phyloP scores from a whole-genome alignment of 1,140 invertebrate genomes.

The Contarinia nasturtii region DNA sequence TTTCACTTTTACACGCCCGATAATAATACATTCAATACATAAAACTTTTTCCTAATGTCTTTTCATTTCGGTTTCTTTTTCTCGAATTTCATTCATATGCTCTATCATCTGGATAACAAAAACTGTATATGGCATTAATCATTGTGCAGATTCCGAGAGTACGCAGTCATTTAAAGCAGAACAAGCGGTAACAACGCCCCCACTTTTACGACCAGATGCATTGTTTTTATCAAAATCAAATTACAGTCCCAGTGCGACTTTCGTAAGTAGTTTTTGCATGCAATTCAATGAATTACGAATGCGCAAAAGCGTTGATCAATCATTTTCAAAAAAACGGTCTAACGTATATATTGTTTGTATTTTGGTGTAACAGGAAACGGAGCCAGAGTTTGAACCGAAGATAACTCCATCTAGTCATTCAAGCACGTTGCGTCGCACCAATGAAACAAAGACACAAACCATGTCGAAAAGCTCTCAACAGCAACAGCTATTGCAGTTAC shows the following conservation, averaged over 20 bases:
- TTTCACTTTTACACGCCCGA: too few species aligned
- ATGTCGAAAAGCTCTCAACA: background rate
- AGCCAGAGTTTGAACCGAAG: background rate
- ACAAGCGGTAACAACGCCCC: background rate
- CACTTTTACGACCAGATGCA: background rate
- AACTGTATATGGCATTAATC: background rate
- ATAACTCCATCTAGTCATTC: background rate
- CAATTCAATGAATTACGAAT: too few species aligned
- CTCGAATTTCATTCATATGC: too few species aligned
- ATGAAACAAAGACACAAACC: background rate
- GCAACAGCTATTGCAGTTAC: background rate
- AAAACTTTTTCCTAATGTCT: background rate
- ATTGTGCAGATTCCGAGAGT: background rate
- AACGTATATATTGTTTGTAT: background rate
- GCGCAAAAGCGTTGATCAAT: too few species aligned
- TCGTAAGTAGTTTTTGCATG: too few species aligned
- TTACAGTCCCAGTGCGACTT: background rate
- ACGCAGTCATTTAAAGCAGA: background rate
- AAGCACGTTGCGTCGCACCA: background rate
- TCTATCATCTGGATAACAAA: background rate
- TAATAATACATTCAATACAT: too few species aligned
- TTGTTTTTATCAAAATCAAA: background rate
- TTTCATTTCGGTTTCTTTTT: too few species aligned
- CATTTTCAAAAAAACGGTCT: too few species aligned
- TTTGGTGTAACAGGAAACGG: background rate